phyloP scores from a whole-genome alignment of 2,888 invertebrate species.

The Lamproptera curius region DNA sequence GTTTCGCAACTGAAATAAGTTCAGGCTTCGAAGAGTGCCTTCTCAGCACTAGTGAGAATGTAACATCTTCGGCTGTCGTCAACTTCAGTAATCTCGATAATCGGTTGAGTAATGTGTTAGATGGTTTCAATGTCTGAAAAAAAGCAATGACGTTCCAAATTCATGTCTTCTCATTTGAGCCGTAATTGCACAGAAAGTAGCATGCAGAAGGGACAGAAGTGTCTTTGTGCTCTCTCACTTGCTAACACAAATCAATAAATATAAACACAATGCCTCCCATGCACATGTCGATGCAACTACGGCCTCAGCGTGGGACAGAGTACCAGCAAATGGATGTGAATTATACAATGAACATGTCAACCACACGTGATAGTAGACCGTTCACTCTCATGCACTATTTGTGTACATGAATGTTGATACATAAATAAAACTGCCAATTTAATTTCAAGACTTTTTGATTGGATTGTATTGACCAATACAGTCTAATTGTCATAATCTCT shows the following conservation, averaged over 20 bases:
- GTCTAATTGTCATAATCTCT: constrained; percentile 1
- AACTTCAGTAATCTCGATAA: constrained; percentile 92
- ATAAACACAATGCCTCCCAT: constrained; percentile 10
- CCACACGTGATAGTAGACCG: constrained; percentile 19
- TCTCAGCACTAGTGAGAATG: constrained; percentile 90
- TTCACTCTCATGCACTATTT: constrained; percentile 18
- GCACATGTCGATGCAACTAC: constrained; percentile 18
- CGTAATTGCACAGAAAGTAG: constrained; percentile 23
- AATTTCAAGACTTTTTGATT: background rate
- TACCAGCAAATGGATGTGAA: constrained; percentile 12
- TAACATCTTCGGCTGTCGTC: constrained; percentile 93
- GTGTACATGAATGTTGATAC: constrained; percentile 12
- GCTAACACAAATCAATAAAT: constrained; percentile 3
- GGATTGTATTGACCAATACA: constrained; percentile 1
- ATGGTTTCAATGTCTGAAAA: constrained; percentile 86
- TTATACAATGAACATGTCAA: constrained; percentile 8
- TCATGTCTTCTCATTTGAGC: constrained; percentile 24
- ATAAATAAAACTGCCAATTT: constrained; percentile 2
- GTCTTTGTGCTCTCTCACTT: constrained; percentile 2
- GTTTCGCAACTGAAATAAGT: constrained; percentile 83
- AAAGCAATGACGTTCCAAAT: constrained; percentile 30
- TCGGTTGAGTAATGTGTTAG: constrained; percentile 88
- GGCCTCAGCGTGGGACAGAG: background rate
- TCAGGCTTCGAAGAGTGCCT: constrained; percentile 88
- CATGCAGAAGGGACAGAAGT: constrained; percentile 16